Evolutionary conservation across 2,113 vertebrate species (phyloP).

Genomic region (Cebus imitator): DNA sequence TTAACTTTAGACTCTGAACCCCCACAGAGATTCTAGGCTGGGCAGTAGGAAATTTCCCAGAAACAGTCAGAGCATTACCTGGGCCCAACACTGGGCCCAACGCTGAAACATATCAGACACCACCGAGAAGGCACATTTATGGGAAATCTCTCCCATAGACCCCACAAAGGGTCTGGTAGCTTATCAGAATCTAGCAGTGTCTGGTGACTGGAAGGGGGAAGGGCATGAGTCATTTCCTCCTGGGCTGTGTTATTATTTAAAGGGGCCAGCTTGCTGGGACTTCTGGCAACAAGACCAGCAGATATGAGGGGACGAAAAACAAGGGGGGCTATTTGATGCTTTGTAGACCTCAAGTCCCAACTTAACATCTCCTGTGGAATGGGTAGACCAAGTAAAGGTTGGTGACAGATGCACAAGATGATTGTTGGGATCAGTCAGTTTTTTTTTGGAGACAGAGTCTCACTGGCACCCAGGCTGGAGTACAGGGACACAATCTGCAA

Average conservation of each 20-base stretch:
- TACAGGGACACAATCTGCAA: no score
- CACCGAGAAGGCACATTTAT: constrained; percentile 10
- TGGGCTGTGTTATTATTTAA: background rate
- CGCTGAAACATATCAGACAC: background rate
- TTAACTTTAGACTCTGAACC: background rate
- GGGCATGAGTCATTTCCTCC: no score
- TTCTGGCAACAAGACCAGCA: background rate
- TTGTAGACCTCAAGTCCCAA: background rate
- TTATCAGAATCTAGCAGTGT: background rate
- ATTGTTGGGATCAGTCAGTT: background rate
- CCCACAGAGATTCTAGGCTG: background rate
- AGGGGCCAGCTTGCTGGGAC: background rate
- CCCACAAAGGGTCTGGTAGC: background rate
- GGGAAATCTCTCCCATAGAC: background rate
- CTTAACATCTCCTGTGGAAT: background rate
- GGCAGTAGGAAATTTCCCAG: background rate
- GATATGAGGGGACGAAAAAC: background rate
- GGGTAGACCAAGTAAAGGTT: background rate
- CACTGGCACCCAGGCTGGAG: no score
- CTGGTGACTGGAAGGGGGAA: background rate
- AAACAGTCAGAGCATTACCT: background rate
- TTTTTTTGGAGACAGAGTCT: background rate
- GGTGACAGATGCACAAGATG: background rate
- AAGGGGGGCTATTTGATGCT: background rate
- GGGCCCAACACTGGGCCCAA: background rate